Evolutionary conservation across 1,140 invertebrate species (phyloP), one percentile per base, ranked within the genome.

Genomic region (Papilio machaon): DNA sequence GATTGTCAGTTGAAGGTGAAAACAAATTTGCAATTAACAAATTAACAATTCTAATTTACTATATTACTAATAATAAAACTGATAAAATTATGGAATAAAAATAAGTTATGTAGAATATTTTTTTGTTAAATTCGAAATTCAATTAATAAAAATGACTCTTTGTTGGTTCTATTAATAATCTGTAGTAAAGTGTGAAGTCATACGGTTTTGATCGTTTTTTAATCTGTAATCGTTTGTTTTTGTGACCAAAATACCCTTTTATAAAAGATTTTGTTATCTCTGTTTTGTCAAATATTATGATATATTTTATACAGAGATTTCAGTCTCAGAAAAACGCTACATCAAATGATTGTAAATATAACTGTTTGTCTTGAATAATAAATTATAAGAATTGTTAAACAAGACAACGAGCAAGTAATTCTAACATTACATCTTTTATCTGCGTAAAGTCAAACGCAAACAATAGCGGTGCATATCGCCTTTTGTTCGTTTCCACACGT

Each of bases 401-500:
- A 64, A 70, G 30, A 38, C 23, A 76, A 54, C 73, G 15, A 47
- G 23, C 47, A 76, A 76, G 30, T 30, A 76, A 17, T 75, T 75
- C 73, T 2, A 43, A 30, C 19, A 49, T 35, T 49, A 54, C 9
- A 52, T 76, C 43, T 76, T 76, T 23, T 54, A 52, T 49, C 43
- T 76, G 2, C 19, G 47, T 49, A 76, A 52, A 49, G 74, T 49
- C n/a, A 11, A 58, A 60, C 30, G 8, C 52, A 89, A 87, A 94
- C 92, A 94, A 94, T 94, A 88, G 85, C 83, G 87, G 85, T 81
- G 83, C 85, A 89, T 84, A 83, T 83, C 80, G 83, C 83, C 85
- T 88, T 89, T 87, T 89, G 88, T 87, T 88, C 88, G 86, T 89
- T 86, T 86, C 85, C 86, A 91, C 86, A 84, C 82, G 77, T 75